Evolutionary conservation across 2,113 vertebrate genomes (phyloP), one percentile per base, ranked within the genome.

Genomic region (Hippolais icterina): DNA sequence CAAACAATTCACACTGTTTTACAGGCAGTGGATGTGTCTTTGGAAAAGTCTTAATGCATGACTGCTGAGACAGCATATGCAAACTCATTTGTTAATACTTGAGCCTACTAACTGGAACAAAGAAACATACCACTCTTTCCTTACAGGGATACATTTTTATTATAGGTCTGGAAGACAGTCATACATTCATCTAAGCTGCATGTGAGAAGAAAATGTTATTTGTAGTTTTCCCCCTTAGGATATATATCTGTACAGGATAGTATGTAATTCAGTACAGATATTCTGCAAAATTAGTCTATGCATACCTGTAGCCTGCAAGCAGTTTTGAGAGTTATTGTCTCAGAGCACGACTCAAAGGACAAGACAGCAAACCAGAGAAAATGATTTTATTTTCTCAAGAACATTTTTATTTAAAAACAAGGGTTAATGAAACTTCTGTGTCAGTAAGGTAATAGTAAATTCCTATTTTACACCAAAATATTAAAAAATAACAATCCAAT

Each of bases 391-490:
- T 16, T 5, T 56, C 10, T 41, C 27, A 85, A 42, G 49, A 83
- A 74, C 3, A 8, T 5, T 78, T 97, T 96, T 96, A 95, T 97
- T 96, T 3, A 31, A 33, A 79, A 49, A 8, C 12, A 71, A 87
- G 11, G 33, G 49, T 90, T 95, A 97, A 96, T 74, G 46, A 97
- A 97, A 97, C 71, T 33, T 93, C 35, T 65, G 25, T 84, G 93
- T 91, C 85, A 92, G 42, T 52, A 74, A 31, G 7, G 15, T 87
- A 92, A 72, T 44, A 91, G 10, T 49, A 79, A 50, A 53, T 11
- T 82, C 46, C 39, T 79, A 97, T 95, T 94, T 97, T 95, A 96
- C 61, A 84, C 84, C 10, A 64, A 93, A 90, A 97, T 95, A 96
- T 81, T 96, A 88, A 12, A 97, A 87, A 92, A 88, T 75, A 93